Conservation (phyloP, 1,140 invertebrate species). For the Drosophila athabasca region DNA sequence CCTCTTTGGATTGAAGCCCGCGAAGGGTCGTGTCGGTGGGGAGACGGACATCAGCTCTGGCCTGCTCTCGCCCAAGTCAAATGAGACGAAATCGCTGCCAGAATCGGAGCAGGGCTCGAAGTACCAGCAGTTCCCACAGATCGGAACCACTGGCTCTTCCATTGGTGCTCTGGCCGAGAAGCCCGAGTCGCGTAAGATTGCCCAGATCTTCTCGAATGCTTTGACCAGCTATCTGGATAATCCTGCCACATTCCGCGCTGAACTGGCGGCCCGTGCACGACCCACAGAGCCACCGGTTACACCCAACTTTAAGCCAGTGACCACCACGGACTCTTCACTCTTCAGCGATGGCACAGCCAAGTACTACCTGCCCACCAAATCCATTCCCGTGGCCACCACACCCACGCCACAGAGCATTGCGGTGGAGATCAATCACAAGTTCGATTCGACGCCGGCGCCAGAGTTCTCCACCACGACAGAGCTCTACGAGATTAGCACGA, state of each 20-base stretch:
- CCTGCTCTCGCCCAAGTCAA: constrained; percentile 33
- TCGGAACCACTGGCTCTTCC: constrained; percentile 74
- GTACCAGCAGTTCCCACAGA: constrained; percentile 72
- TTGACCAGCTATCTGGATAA: constrained; percentile 92
- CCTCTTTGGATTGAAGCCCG: constrained; percentile 84
- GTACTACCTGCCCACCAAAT: constrained; percentile 77
- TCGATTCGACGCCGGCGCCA: constrained; percentile 67
- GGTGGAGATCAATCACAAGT: constrained; percentile 83
- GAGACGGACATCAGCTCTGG: constrained; percentile 44
- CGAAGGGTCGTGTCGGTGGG: constrained; percentile 23
- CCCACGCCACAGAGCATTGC: constrained; percentile 82
- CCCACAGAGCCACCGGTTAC: constrained; percentile 88
- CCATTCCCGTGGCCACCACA: constrained; percentile 68
- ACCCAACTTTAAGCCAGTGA: constrained; percentile 69
- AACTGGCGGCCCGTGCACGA: constrained; percentile 88
- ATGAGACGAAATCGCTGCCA: constrained; percentile 31
- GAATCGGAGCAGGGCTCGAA: constrained; percentile 9
- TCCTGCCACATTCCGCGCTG: constrained; percentile 90
- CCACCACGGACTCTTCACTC: constrained; percentile 62
- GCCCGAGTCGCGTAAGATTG: constrained; percentile 89
- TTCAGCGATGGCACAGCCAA: constrained; percentile 76
- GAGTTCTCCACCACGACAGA: constrained; percentile 63
- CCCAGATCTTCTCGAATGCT: constrained; percentile 92
- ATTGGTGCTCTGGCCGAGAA: constrained; percentile 84
- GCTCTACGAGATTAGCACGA: constrained; percentile 63